These are phyloP conservation scores for Leptobrachium leishanense DNA, from an alignment of 2,113 vertebrate genomes.

Conservation along the genomic window DNA sequence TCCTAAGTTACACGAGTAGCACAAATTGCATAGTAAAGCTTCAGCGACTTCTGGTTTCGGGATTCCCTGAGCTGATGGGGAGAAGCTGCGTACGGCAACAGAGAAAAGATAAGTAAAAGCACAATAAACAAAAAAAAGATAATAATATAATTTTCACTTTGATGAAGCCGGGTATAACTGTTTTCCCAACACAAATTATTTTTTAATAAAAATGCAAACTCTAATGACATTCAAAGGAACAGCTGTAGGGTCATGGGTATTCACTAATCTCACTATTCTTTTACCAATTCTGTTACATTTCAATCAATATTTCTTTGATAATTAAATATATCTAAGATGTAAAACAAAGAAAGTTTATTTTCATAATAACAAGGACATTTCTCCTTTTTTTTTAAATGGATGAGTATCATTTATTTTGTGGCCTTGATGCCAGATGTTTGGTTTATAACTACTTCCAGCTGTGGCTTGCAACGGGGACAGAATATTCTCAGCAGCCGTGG, in stretches of 20 bases:
- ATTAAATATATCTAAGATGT: neutral
- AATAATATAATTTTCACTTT: neutral
- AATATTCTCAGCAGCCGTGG: conserved; percentile 46
- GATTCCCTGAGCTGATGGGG: too few species aligned
- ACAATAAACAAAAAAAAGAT: too few species aligned
- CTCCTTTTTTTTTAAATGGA: conserved; percentile 52
- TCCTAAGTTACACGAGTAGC: too few species aligned
- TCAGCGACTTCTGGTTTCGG: too few species aligned
- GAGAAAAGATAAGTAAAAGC: too few species aligned
- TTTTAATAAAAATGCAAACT: neutral
- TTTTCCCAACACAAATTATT: neutral
- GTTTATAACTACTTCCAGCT: conserved; percentile 61
- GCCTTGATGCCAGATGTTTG: conserved; percentile 63
- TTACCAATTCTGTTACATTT: neutral
- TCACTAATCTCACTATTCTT: neutral
- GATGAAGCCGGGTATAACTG: neutral
- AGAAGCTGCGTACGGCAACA: too few species aligned
- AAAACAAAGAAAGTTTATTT: conserved; percentile 39
- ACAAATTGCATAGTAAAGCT: too few species aligned
- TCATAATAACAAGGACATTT: conserved; percentile 55
- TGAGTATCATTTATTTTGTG: conserved; percentile 61
- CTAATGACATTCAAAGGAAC: neutral
- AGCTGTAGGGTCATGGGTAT: neutral
- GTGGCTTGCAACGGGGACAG: conserved; percentile 47
- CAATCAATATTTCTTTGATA: conserved; percentile 21